phyloP scores from a whole-genome alignment of 2,888 invertebrate genomes.

The Pheosia tremula region DNA sequence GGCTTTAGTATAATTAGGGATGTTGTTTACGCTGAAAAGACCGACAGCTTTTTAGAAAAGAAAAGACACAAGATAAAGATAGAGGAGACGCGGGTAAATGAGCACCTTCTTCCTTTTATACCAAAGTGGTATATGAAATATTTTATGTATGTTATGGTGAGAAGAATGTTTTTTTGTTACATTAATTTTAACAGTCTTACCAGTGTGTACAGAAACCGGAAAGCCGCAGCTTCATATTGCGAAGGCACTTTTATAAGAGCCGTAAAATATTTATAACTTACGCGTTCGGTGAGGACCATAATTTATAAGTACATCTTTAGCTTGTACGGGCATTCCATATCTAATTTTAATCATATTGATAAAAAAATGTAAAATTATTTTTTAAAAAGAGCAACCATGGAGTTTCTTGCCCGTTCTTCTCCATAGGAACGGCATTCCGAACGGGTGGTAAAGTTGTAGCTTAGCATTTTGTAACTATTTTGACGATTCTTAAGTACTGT shows the following conservation, averaged over 20 bases:
- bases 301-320: constrained; percentile 26
- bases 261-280: constrained; percentile 32
- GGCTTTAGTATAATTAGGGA: not conserved
- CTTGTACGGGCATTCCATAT: not conserved
- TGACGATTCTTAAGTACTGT: too few relatives aligned
- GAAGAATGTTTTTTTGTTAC: not conserved
- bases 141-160: too few relatives aligned
- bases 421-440: too few relatives aligned
- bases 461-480: too few relatives aligned
- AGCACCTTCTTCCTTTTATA: not conserved
- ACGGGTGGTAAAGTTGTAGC: too few relatives aligned
- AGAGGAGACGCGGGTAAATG: not conserved
- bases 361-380: not conserved
- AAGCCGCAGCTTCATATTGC: constrained; percentile 8
- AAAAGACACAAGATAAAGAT: not conserved
- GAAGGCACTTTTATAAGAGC: constrained; percentile 23
- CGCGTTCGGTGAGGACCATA: constrained; percentile 23
- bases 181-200: not conserved
- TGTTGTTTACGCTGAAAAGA: not conserved
- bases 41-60: too few relatives aligned
- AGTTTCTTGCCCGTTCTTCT: too few relatives aligned
- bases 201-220: not conserved
- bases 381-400: too few relatives aligned
- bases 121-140: not conserved
- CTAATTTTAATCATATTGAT: not conserved